Evolutionary conservation across 2,888 invertebrate species (phyloP).

Genomic region (Xylophagus ater): DNA sequence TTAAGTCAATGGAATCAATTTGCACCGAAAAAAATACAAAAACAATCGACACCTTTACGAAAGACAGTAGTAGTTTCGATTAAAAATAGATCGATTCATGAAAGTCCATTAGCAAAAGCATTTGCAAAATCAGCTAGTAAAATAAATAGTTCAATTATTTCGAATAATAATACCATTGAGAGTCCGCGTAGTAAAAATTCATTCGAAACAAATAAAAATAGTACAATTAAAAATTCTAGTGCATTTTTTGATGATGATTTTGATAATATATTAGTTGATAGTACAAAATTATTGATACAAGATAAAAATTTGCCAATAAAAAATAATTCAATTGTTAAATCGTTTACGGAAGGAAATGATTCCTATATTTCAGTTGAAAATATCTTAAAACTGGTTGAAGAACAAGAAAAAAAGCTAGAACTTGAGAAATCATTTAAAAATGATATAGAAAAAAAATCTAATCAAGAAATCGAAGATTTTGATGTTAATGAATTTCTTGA

Average conservation of each 20-base stretch:
- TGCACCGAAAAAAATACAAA: conserved; percentile 2
- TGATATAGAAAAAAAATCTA: conserved; percentile 1
- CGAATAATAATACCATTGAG: no score
- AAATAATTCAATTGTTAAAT: background rate
- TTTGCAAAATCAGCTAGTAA: conserved; percentile 4
- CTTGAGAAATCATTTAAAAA: background rate
- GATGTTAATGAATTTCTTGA: conserved; percentile 43
- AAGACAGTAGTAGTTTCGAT: background rate
- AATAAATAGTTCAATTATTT: no score
- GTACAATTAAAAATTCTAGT: background rate
- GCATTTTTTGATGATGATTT: conserved; percentile 21
- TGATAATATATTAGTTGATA: conserved; percentile 17
- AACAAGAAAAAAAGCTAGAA: background rate
- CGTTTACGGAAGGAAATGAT: background rate
- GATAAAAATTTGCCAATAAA: conserved; percentile 13
- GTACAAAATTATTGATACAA: conserved; percentile 12
- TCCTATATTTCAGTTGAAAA: background rate
- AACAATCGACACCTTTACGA: conserved; percentile 11
- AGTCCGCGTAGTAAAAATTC: no score
- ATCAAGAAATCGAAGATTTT: conserved; percentile 33
- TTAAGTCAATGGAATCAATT: conserved; percentile 9
- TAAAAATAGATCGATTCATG: background rate
- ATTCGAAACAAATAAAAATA: background rate
- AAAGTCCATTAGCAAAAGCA: conserved; percentile 2
- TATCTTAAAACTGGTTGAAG: background rate